Base-by-base conservation (phyloP, 2,888 invertebrate species). In the Leptopilina drosophilae region DNA sequence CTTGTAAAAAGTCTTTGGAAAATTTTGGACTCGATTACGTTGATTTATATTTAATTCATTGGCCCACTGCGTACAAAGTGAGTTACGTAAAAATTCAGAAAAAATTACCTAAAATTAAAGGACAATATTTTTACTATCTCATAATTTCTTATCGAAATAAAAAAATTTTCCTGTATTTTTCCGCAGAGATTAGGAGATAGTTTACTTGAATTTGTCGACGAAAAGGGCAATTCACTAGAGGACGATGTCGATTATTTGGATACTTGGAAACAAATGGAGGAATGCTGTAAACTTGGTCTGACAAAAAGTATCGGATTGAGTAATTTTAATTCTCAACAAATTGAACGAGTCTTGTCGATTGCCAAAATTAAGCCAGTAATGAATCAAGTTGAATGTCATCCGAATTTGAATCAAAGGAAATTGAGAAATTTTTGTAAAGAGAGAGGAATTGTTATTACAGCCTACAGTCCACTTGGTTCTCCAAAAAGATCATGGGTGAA, bases 261-360 rank as follows among this genome's bases (percentile, higher is more conserved):
- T 86, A 95, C 95, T 0, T 95, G 95, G 95, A 91, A 93, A 86
- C 96, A 94, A 8, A 94, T 97, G 95, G 96, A 96, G 88, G 94
- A 95, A 73, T 94, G 95, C 46, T 94, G 94, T 49, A 91, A 93
- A n/a, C 85, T 93, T 79, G 95, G 95, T 0, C 91, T 96, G n/a
- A 90, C 94, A 0, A 94, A 93, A 85, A 94, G 95, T 56, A 96
- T 97, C 80, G 97, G 97, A 1, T 88, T 97, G 0, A 96, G 96
- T 49, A 97, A 97, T 90, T 97, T 96, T 88, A 96, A 96, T 88
- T 92, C 92, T 15, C 92, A 94, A 64, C 97, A 97, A 90, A 92
- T 96, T 5, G 93, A 94, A 76, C 92, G 95, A 20, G 84, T 97
- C 5, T 84, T 96, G 8, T 92, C 93, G 0, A 92, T 93, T 69